Evolutionary conservation across 2,888 invertebrate species (phyloP).

Genomic region (Petrolisthes manimaculis): DNA sequence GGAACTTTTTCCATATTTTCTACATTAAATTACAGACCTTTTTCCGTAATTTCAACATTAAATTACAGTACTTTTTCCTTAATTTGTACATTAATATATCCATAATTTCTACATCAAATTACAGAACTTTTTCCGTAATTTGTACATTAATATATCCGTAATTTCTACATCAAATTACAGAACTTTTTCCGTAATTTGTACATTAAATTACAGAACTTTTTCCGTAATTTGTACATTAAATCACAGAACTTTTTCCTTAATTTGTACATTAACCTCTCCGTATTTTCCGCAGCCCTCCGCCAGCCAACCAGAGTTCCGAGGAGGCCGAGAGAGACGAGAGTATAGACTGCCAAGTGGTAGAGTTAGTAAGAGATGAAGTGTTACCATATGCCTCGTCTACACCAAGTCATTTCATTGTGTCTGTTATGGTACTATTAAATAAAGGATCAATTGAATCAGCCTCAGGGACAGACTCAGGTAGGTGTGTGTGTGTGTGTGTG

Average conservation of each 20-base stretch:
- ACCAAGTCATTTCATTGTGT: constrained; percentile 84
- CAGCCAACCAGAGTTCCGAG: constrained; percentile 66
- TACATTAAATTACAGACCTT: neutral
- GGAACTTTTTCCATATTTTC: no score
- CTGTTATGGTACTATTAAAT: constrained; percentile 86
- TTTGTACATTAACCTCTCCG: neutral
- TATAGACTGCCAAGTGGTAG: constrained; percentile 86
- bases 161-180: no score
- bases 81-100: no score
- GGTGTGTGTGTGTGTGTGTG: neutral
- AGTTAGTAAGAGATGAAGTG: constrained; percentile 84
- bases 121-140: neutral
- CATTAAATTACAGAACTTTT: no score
- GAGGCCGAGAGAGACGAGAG: constrained; percentile 78
- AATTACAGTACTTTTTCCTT: no score
- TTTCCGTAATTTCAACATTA: neutral
- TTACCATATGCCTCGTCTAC: constrained; percentile 83
- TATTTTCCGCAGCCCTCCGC: constrained; percentile 59
- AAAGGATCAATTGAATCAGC: constrained; percentile 86
- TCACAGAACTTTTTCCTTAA: neutral
- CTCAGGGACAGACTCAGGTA: constrained; percentile 61
- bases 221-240: no score
- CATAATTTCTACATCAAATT: no score
- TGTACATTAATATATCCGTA: no score
- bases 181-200: no score